Evolutionary conservation across 2,888 invertebrate genomes (phyloP).

Genomic region (Euclidia mi): DNA sequence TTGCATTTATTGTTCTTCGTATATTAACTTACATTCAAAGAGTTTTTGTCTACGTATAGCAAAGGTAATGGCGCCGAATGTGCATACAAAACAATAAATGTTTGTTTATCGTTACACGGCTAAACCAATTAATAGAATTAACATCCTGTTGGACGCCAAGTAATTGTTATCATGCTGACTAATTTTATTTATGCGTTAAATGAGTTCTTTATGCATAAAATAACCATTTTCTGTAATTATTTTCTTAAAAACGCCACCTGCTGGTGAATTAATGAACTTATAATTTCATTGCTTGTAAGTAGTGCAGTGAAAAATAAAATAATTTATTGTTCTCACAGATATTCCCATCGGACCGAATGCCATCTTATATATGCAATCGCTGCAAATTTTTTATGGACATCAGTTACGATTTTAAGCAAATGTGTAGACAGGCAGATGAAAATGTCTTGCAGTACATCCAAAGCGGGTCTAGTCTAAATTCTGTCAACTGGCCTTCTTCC

Average conservation of each 20-base stretch:
- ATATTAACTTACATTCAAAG: conserved; percentile 17
- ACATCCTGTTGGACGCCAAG: background rate
- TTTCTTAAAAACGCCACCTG: conserved; percentile 56
- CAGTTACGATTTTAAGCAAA: conserved; percentile 93
- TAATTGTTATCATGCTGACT: background rate
- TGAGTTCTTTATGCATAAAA: conserved; percentile 2
- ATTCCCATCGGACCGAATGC: conserved; percentile 93
- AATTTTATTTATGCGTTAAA: background rate
- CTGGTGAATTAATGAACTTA: conserved; percentile 14
- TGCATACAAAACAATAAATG: conserved; percentile 17
- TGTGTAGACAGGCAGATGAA: conserved; percentile 94
- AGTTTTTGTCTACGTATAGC: conserved; percentile 25
- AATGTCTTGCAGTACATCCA: conserved; percentile 92
- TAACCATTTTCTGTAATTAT: conserved; percentile 19
- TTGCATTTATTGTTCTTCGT: conserved; percentile 1
- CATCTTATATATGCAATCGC: conserved; percentile 92
- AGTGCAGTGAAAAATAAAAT: no score
- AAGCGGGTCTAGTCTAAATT: conserved; percentile 90
- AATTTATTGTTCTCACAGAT: conserved; percentile 75
- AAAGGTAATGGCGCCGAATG: conserved; percentile 51
- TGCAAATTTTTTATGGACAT: conserved; percentile 92
- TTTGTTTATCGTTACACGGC: conserved; percentile 13
- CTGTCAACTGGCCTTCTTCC: conserved; percentile 83
- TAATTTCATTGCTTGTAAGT: background rate
- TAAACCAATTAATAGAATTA: background rate